Conservation (phyloP, 2,113 vertebrate genomes). For the Hippolais icterina region DNA sequence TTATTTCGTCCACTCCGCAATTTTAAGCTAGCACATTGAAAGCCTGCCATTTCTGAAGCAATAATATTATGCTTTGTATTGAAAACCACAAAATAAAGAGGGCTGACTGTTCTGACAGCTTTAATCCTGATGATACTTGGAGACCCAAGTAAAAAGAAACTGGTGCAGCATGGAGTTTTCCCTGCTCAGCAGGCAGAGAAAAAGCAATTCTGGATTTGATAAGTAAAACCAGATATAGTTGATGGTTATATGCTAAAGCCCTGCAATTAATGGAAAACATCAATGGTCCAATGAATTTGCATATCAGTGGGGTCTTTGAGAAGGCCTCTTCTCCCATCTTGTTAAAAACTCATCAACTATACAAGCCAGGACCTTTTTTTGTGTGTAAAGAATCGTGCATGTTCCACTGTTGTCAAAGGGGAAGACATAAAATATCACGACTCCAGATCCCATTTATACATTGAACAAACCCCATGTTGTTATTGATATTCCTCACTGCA, state of each 20-base stretch:
- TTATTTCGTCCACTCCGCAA: neutral
- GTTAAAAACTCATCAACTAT: constrained; percentile 53
- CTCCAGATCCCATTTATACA: neutral
- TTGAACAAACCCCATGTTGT: neutral
- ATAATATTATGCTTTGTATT: constrained; percentile 45
- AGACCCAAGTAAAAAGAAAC: constrained; percentile 62
- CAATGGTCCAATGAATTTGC: constrained; percentile 31
- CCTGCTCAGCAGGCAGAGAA: constrained; percentile 62
- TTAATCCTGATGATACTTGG: constrained; percentile 49
- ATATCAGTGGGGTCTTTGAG: constrained; percentile 40
- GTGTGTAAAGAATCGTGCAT: neutral
- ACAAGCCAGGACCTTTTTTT: neutral
- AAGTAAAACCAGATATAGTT: constrained; percentile 78
- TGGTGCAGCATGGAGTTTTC: constrained; percentile 60
- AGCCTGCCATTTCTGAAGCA: constrained; percentile 22
- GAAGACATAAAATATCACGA: neutral
- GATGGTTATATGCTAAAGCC: constrained; percentile 61
- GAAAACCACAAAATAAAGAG: constrained; percentile 64
- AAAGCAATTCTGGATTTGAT: constrained; percentile 76
- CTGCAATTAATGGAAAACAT: constrained; percentile 73
- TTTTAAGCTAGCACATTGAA: constrained; percentile 36
- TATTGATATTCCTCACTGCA: neutral
- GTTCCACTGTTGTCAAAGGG: neutral
- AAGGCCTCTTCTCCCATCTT: constrained; percentile 49
- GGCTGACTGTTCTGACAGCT: constrained; percentile 52